Percentiles rank a stretch among this genome's conserved stretches.
These are phyloP conservation scores for Onchidella celtica DNA, from an alignment of 2,888 invertebrate genomes.

Conservation along the genomic window DNA sequence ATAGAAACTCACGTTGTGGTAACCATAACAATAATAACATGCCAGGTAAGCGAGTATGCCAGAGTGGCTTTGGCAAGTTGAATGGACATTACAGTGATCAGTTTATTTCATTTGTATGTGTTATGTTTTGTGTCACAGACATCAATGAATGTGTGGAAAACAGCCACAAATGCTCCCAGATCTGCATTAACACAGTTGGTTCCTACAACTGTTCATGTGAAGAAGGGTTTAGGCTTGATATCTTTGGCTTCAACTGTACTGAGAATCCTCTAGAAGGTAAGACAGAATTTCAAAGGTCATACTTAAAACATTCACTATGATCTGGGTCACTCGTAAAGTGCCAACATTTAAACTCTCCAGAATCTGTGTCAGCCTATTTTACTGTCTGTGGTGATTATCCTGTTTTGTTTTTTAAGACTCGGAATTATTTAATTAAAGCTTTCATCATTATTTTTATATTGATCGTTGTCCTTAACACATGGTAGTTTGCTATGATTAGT, in stretches of 20 bases:
- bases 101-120: background rate
- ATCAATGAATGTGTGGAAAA: slow-evolving; percentile 49
- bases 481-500: background rate
- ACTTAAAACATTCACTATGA: no score
- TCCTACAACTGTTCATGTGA: slow-evolving; percentile 35
- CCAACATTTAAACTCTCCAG: no score
- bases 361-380: no score
- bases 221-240: slow-evolving; percentile 18
- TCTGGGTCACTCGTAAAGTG: no score
- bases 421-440: no score
- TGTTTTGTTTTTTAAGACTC: no score
- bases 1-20: no score
- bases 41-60: no score
- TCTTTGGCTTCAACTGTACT: slow-evolving; percentile 3
- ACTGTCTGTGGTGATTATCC: no score
- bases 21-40: no score
- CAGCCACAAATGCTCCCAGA: slow-evolving; percentile 18
- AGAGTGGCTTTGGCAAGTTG: no score
- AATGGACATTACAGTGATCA: background rate
- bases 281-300: no score
- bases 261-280: background rate
- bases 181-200: slow-evolving; percentile 35
- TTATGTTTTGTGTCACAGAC: slow-evolving; percentile 26
- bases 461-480: background rate
- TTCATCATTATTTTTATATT: background rate